Conservation (phyloP, 2,113 vertebrate species). For the Symphodus melops region DNA sequence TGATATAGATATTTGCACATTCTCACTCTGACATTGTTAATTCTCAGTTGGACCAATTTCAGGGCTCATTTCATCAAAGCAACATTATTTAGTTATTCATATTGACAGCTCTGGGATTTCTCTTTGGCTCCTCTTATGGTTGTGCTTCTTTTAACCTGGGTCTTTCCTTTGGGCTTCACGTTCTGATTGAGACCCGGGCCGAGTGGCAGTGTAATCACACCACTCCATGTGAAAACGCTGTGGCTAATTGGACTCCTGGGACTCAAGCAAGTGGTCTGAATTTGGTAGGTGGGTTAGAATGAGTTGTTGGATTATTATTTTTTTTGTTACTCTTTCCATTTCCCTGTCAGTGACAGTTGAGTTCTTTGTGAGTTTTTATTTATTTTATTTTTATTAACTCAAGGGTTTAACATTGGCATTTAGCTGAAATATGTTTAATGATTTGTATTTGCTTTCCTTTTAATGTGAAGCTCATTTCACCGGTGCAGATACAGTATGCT, state of each 20-base stretch:
- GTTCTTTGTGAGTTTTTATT: constrained; percentile 6
- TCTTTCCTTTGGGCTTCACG: constrained; percentile 12
- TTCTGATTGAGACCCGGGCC: constrained; percentile 17
- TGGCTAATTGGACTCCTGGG: constrained; percentile 48
- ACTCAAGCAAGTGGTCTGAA: constrained; percentile 24
- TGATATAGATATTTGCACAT: not conserved
- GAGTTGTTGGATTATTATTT: constrained; percentile 5
- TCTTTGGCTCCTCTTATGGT: not conserved
- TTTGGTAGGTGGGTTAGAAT: constrained; percentile 33
- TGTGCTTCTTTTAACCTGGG: constrained; percentile 18
- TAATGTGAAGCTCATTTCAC: not conserved
- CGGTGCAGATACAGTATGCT: not conserved
- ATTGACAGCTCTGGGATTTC: constrained; percentile 17
- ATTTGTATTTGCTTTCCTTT: constrained; percentile 2
- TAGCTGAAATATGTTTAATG: not conserved
- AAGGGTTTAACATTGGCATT: constrained; percentile 21
- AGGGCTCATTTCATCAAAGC: not conserved
- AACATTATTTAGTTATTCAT: constrained; percentile 4
- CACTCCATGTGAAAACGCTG: constrained; percentile 18
- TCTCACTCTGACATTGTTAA: not conserved
- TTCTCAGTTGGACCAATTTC: not conserved
- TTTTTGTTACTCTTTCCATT: constrained; percentile 13
- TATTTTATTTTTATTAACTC: constrained; percentile 20
- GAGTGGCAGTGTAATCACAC: constrained; percentile 18
- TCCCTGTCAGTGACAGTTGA: not conserved